Percentiles rank a stretch among this genome's conserved stretches.
Conservation (phyloP, 2,888 invertebrate genomes). For the Euphydryas editha region DNA sequence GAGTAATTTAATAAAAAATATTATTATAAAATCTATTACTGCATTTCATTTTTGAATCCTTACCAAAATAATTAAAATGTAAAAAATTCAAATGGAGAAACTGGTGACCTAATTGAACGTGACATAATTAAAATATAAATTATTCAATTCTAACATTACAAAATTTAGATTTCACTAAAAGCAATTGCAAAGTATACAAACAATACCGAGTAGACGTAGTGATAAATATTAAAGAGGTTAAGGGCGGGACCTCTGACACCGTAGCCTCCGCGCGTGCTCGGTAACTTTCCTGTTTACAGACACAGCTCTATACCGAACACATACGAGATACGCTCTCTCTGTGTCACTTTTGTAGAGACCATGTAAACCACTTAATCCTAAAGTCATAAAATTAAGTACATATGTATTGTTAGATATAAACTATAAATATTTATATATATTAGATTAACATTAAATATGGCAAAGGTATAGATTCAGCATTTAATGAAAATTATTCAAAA, state of each 20-base stretch:
- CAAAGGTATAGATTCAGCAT: no score
- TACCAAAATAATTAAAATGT: neutral
- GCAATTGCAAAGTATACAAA: conserved; percentile 47
- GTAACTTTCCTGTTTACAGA: conserved; percentile 75
- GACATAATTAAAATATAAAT: neutral
- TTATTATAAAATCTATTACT: conserved; percentile 66
- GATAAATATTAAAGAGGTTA: conserved; percentile 71
- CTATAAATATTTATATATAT: no score
- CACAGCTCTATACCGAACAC: neutral
- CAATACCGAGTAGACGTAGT: conserved; percentile 49
- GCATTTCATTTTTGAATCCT: conserved; percentile 63
- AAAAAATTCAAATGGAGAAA: neutral
- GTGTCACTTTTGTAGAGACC: neutral
- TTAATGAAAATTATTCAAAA: no score
- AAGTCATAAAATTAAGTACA: no score
- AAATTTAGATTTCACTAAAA: conserved; percentile 22
- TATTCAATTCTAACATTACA: conserved; percentile 1
- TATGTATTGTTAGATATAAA: no score
- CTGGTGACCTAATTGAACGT: neutral
- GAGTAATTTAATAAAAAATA: conserved; percentile 77
- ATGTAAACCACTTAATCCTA: no score
- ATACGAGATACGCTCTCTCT: neutral
- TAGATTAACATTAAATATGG: no score
- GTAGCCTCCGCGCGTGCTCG: conserved; percentile 58
- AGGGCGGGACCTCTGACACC: conserved; percentile 66